Conservation (phyloP, 2,888 invertebrate genomes). For the Zhengitettix transpicula region DNA sequence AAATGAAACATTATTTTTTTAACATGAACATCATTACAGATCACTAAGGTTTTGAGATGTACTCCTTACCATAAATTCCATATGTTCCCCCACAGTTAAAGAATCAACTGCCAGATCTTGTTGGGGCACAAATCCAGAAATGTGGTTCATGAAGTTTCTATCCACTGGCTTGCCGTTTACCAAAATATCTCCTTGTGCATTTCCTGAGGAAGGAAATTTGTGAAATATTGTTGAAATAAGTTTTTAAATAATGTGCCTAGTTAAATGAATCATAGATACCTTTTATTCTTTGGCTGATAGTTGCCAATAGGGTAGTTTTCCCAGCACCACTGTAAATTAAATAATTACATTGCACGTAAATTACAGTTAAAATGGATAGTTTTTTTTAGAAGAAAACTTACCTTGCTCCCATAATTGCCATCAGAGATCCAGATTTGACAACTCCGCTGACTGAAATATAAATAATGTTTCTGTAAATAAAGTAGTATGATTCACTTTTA, state of each 20-base stretch:
- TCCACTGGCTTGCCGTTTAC: slow-evolving; percentile 49
- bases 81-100: slow-evolving; percentile 64
- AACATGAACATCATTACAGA: no score
- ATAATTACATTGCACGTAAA: not conserved
- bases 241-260: not conserved
- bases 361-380: not conserved
- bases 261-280: slow-evolving; percentile 22
- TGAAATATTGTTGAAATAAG: not conserved
- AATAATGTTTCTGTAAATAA: slow-evolving; percentile 1
- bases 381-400: slow-evolving; percentile 19
- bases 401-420: slow-evolving; percentile 62
- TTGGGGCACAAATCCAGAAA: slow-evolving; percentile 77
- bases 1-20: no score
- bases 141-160: slow-evolving; percentile 46
- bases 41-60: not conserved
- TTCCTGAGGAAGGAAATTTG: slow-evolving; percentile 22
- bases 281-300: slow-evolving; percentile 53
- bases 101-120: slow-evolving; percentile 65
- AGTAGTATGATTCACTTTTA: no score
- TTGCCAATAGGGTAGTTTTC: slow-evolving; percentile 56
- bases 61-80: slow-evolving; percentile 61
- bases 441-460: slow-evolving; percentile 47
- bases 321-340: slow-evolving; percentile 47
- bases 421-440: slow-evolving; percentile 47
- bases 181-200: slow-evolving; percentile 48